A percentile compares a stretch with the other conserved stretches of the same genome.
Conservation (phyloP, 2,113 vertebrate species). For the Aythya baeri region DNA sequence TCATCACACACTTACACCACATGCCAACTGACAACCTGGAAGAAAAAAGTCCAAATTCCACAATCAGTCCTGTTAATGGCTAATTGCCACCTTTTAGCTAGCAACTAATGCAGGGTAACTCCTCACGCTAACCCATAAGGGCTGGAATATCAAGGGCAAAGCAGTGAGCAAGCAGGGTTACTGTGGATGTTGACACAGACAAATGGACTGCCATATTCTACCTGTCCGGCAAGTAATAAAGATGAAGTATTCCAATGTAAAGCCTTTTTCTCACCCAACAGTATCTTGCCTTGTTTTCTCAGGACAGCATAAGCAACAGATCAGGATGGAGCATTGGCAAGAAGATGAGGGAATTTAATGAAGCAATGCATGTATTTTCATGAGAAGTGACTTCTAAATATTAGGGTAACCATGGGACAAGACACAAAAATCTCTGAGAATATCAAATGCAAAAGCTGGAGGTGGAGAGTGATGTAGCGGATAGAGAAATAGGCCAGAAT, state of each 20-base stretch:
- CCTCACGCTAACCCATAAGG: rapidly evolving
- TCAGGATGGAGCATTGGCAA: background rate
- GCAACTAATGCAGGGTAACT: rapidly evolving
- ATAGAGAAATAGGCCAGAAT: background rate
- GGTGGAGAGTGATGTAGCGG: background rate
- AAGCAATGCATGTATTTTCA: background rate
- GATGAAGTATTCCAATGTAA: background rate
- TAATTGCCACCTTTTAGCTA: background rate
- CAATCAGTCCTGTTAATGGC: background rate
- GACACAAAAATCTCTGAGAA: background rate
- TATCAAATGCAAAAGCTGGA: background rate
- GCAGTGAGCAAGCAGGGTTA: background rate
- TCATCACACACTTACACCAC: rapidly evolving
- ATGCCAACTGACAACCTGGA: background rate
- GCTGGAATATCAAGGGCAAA: background rate
- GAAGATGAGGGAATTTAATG: background rate
- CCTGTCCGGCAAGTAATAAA: background rate
- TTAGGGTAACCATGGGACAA: background rate
- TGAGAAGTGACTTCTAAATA: background rate
- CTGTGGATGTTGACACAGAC: background rate
- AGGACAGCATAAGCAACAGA: background rate
- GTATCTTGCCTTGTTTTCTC: background rate
- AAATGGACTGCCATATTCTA: background rate
- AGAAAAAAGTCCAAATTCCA: slow-evolving; percentile 3
- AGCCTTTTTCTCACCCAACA: background rate